phyloP scores from a whole-genome alignment of 64 coral and sea anemone species.

The Stichodactyla helianthus region DNA sequence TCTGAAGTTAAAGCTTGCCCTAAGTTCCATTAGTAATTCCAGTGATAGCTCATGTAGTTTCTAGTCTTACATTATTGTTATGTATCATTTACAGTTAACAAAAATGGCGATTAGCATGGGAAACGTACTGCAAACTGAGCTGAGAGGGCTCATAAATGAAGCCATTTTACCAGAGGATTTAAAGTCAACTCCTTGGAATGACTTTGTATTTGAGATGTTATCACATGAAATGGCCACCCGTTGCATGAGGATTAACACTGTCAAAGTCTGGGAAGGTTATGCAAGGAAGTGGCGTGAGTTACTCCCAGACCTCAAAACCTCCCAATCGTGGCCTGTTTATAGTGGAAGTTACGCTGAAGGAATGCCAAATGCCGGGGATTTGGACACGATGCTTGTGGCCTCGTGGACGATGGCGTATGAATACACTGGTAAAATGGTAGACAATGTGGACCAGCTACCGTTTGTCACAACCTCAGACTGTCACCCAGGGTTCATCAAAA shows the following conservation, averaged over 20 bases:
- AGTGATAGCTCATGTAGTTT: background rate
- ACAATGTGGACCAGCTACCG: background rate
- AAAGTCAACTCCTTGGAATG: slow-evolving; percentile 11
- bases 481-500: slow-evolving; percentile 12
- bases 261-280: slow-evolving; percentile 17
- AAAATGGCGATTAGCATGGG: slow-evolving; percentile 3
- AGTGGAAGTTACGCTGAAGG: slow-evolving; percentile 12
- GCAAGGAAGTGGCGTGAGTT: slow-evolving; percentile 22
- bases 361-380: slow-evolving; percentile 26
- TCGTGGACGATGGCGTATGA: background rate
- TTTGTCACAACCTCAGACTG: background rate
- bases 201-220: slow-evolving; percentile 21
- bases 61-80: background rate
- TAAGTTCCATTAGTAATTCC: too few species aligned
- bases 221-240: slow-evolving; percentile 24
- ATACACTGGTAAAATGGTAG: background rate
- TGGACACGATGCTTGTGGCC: slow-evolving; percentile 10
- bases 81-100: background rate
- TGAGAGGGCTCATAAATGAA: slow-evolving; percentile 5
- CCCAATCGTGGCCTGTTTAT: slow-evolving; percentile 9
- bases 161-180: slow-evolving; percentile 12
- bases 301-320: slow-evolving; percentile 12
- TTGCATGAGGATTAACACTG: background rate
- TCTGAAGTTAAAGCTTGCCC: too few species aligned
- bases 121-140: slow-evolving; percentile 5